Evolutionary conservation across 2,113 vertebrate species (phyloP).

Genomic region (Urocitellus parryii): DNA sequence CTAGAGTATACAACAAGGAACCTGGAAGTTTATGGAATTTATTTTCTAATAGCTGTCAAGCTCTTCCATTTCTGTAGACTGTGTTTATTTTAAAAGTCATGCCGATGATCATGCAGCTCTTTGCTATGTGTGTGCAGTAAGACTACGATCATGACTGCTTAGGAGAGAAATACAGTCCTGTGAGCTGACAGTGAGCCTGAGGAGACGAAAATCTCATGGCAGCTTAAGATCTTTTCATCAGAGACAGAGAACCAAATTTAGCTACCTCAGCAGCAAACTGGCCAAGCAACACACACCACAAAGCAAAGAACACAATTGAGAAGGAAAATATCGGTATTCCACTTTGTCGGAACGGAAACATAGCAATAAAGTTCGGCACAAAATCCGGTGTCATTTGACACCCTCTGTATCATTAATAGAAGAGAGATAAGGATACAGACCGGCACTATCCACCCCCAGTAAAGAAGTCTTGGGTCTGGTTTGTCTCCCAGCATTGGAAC

Average conservation of each 20-base stretch:
- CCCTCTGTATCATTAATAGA: background rate
- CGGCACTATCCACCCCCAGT: background rate
- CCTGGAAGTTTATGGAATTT: background rate
- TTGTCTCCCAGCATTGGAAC: no score
- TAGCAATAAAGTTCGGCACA: background rate
- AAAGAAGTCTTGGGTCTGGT: background rate
- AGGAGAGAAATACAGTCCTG: background rate
- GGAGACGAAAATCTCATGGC: background rate
- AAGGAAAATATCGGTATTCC: background rate
- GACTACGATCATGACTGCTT: background rate
- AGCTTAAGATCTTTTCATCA: background rate
- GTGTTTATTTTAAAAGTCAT: background rate
- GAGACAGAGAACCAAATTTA: background rate
- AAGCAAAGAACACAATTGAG: background rate
- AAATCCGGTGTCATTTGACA: background rate
- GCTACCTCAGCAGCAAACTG: background rate
- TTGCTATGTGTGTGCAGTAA: background rate
- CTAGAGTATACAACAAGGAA: background rate
- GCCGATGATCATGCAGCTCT: background rate
- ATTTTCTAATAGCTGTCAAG: background rate
- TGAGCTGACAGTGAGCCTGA: background rate
- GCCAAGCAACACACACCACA: background rate
- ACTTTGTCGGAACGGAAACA: background rate
- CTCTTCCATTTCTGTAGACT: background rate
- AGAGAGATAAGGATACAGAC: background rate